Percentiles rank a stretch among this genome's conserved stretches.
phyloP scores from a whole-genome alignment of 2,888 invertebrate species.

The Rugalucina vietnamica region DNA sequence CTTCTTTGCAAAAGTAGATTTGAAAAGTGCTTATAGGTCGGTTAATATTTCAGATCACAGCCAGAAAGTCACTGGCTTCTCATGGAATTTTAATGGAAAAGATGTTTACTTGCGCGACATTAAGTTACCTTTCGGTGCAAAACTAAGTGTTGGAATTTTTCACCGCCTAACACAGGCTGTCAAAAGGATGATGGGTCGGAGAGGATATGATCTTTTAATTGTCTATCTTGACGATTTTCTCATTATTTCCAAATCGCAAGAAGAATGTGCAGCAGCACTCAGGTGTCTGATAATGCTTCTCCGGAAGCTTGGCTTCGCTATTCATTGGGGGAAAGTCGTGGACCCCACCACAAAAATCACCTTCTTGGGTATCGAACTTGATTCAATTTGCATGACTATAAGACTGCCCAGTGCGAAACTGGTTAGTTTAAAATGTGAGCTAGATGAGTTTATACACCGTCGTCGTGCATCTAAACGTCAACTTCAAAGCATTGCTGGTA shows the following conservation, averaged over 20 bases:
- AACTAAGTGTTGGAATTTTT: background rate
- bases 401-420: slow-evolving; percentile 24
- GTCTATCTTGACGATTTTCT: slow-evolving; percentile 20
- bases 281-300: background rate
- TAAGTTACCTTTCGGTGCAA: slow-evolving; percentile 27
- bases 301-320: slow-evolving; percentile 32
- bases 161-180: slow-evolving; percentile 27
- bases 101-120: background rate
- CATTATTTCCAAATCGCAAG: background rate
- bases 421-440: background rate
- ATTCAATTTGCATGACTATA: slow-evolving; percentile 21
- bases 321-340: slow-evolving; percentile 21
- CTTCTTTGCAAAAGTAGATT: slow-evolving; percentile 26
- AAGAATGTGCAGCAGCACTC: slow-evolving; percentile 12
- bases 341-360: slow-evolving; percentile 13
- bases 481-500: slow-evolving; percentile 33
- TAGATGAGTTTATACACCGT: slow-evolving; percentile 14
- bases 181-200: slow-evolving; percentile 30
- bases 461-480: slow-evolving; percentile 39
- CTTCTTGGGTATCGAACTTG: slow-evolving; percentile 37
- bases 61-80: slow-evolving; percentile 9
- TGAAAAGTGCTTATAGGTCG: slow-evolving; percentile 18
- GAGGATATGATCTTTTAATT: slow-evolving; percentile 6
- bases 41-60: slow-evolving; percentile 23
- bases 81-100: slow-evolving; percentile 2